Conservation (phyloP, 2,113 vertebrate genomes). For the Tautogolabrus adspersus region DNA sequence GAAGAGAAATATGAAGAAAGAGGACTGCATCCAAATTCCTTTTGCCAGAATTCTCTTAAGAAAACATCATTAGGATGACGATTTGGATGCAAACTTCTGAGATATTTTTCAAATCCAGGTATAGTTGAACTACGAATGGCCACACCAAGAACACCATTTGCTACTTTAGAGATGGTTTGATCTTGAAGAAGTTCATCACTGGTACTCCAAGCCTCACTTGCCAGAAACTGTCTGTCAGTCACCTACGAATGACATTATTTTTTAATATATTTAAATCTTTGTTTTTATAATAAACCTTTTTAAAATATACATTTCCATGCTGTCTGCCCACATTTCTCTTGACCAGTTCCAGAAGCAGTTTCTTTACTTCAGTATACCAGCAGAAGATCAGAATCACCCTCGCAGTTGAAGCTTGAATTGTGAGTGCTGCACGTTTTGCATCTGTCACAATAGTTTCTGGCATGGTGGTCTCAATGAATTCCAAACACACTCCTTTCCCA, state of each 20-base stretch:
- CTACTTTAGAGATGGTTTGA: slow-evolving; percentile 57
- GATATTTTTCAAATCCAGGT: slow-evolving; percentile 76
- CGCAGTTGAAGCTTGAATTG: slow-evolving; percentile 76
- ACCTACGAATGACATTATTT: slow-evolving; percentile 43
- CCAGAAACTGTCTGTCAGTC: slow-evolving; percentile 82
- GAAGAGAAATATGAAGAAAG: too few species aligned
- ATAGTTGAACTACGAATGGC: slow-evolving; percentile 78
- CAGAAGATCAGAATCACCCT: slow-evolving; percentile 81
- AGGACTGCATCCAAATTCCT: slow-evolving; percentile 72
- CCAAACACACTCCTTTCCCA: slow-evolving; percentile 76
- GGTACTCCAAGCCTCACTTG: slow-evolving; percentile 84
- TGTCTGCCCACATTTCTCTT: slow-evolving; percentile 72
- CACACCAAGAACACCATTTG: slow-evolving; percentile 80
- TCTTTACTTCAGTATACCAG: slow-evolving; percentile 79
- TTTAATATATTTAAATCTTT: too few species aligned
- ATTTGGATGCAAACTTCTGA: slow-evolving; percentile 71
- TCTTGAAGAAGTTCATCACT: slow-evolving; percentile 68
- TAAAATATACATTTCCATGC: too few species aligned
- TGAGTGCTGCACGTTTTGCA: slow-evolving; percentile 64
- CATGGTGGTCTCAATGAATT: slow-evolving; percentile 76
- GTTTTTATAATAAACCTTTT: too few species aligned
- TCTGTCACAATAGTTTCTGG: slow-evolving; percentile 74
- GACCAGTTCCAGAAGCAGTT: slow-evolving; percentile 75
- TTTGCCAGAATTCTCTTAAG: slow-evolving; percentile 78
- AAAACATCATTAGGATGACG: slow-evolving; percentile 60